Conservation (phyloP, 2,113 vertebrate genomes). For the Sorex fumeus region DNA sequence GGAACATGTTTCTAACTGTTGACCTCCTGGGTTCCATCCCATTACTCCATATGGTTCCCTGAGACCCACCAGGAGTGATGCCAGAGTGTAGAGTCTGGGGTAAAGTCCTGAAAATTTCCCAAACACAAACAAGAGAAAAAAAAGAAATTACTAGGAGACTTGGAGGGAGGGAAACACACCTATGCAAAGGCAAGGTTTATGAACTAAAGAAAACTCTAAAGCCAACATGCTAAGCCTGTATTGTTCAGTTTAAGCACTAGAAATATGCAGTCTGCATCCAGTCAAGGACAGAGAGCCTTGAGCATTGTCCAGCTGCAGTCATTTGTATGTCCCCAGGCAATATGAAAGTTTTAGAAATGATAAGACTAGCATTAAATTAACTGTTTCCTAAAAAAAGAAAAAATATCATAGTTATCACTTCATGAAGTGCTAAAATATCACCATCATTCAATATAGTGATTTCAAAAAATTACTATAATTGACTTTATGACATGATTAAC, state of each 20-base stretch:
- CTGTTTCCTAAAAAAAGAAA: not conserved
- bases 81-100: too few relatives aligned
- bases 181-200: not conserved
- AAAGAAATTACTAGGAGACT: too few relatives aligned
- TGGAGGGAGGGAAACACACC: not conserved
- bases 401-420: not conserved
- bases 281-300: not conserved
- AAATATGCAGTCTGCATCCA: too few relatives aligned
- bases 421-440: not conserved
- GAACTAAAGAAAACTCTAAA: not conserved
- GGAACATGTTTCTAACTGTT: too few relatives aligned
- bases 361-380: not conserved
- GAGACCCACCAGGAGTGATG: too few relatives aligned
- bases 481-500: not conserved
- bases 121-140: too few relatives aligned
- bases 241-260: too few relatives aligned
- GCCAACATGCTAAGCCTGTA: not conserved
- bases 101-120: too few relatives aligned
- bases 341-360: not conserved
- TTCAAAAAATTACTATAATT: conserved; percentile 15
- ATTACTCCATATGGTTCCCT: too few relatives aligned
- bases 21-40: too few relatives aligned
- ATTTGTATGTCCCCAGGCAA: not conserved
- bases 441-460: conserved; percentile 10
- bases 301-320: too few relatives aligned